Evolutionary conservation across 2,888 invertebrate genomes (phyloP).

Genomic region (Leucozona laternaria): DNA sequence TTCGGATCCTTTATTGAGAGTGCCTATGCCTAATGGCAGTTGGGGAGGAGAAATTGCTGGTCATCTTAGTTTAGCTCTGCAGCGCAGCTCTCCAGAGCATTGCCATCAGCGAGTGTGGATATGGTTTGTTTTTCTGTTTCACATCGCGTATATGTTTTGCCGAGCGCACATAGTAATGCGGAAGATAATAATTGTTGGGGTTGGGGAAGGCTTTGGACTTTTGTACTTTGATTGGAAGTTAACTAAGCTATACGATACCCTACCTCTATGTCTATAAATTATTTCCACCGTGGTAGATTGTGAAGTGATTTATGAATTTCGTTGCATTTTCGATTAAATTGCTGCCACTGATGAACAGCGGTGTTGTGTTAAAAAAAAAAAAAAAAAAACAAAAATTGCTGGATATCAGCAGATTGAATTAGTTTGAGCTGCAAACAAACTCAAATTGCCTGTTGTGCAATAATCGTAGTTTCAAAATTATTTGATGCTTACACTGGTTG

Average conservation of each 20-base stretch:
- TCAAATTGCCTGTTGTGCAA: background rate
- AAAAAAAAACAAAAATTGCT: background rate
- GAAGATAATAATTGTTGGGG: constrained; percentile 62
- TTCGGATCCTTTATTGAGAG: constrained; percentile 67
- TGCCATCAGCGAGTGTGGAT: constrained; percentile 13
- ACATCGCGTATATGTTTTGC: constrained; percentile 53
- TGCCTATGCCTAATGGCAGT: constrained; percentile 58
- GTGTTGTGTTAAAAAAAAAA: background rate
- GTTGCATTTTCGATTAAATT: constrained; percentile 50
- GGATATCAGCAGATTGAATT: background rate
- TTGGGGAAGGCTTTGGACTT: constrained; percentile 46
- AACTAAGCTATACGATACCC: background rate
- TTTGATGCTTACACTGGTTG: background rate
- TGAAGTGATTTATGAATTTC: constrained; percentile 64
- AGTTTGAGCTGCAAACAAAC: background rate
- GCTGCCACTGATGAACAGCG: constrained; percentile 13
- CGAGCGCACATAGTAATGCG: constrained; percentile 54
- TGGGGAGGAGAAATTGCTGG: constrained; percentile 32
- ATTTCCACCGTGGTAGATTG: constrained; percentile 34
- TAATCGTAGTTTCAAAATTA: background rate
- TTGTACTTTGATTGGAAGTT: constrained; percentile 48
- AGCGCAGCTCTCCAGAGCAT: background rate
- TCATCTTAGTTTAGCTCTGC: constrained; percentile 44
- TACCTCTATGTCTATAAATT: background rate
- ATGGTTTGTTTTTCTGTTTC: constrained; percentile 42